Evolutionary conservation across 2,888 invertebrate species (phyloP).

Genomic region (Cosmia trapezina): DNA sequence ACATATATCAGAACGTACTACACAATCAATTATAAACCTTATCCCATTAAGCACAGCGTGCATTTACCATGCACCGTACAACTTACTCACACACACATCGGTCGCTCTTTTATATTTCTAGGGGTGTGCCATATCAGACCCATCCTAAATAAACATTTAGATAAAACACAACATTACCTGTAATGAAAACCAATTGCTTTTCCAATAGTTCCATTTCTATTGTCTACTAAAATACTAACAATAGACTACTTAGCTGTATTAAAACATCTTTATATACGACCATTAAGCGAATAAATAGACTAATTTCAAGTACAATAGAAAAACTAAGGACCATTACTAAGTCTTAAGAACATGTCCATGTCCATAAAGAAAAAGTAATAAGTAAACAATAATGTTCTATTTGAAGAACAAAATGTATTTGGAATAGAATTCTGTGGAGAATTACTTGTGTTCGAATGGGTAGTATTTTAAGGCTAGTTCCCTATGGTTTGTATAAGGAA

Average conservation of each 20-base stretch:
- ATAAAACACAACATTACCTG: background rate
- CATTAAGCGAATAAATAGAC: slow-evolving; percentile 35
- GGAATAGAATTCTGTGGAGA: slow-evolving; percentile 20
- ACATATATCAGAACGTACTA: too few species aligned
- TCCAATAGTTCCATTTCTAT: slow-evolving; percentile 6
- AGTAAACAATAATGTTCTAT: slow-evolving; percentile 22
- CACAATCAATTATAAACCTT: too few species aligned
- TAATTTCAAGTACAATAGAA: slow-evolving; percentile 33
- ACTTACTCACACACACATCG: too few species aligned
- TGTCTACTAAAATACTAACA: slow-evolving; percentile 17
- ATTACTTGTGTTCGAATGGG: slow-evolving; percentile 6
- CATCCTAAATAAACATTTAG: background rate
- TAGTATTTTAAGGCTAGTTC: slow-evolving; percentile 22
- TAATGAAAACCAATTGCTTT: slow-evolving; percentile 35
- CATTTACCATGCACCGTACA: too few species aligned
- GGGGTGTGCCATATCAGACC: too few species aligned
- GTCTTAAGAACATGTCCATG: slow-evolving; percentile 7
- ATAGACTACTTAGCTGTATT: slow-evolving; percentile 26
- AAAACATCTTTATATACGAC: slow-evolving; percentile 16
- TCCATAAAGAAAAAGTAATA: slow-evolving; percentile 15
- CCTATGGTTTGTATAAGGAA: background rate
- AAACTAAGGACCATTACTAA: slow-evolving; percentile 22
- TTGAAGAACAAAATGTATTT: slow-evolving; percentile 30
- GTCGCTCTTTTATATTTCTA: too few species aligned
- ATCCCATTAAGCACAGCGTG: too few species aligned